Percentiles rank a stretch among this genome's conserved stretches.
phyloP scores from a whole-genome alignment of 2,888 invertebrate genomes.

The Lysandra coridon region DNA sequence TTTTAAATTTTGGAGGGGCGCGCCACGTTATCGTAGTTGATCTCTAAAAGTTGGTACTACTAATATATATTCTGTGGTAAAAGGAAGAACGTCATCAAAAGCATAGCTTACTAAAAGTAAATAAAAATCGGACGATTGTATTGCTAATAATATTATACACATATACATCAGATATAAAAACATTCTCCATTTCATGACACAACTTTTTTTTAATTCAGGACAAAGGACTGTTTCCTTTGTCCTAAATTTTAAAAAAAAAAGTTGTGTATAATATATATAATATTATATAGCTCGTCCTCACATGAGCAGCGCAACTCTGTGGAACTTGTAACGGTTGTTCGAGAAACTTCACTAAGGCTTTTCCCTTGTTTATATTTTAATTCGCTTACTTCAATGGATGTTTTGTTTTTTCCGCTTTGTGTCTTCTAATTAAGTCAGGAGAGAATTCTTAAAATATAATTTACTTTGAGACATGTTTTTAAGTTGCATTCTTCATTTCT shows the following conservation, averaged over 20 bases:
- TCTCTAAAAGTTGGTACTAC: too few species aligned
- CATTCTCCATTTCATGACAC: too few species aligned
- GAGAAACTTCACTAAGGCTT: not conserved
- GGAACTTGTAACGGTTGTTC: conserved; percentile 8
- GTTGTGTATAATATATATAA: too few species aligned
- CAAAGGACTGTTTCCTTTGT: not conserved
- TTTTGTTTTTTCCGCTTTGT: not conserved
- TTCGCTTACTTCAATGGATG: not conserved
- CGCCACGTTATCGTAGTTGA: too few species aligned
- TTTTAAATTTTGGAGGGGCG: too few species aligned
- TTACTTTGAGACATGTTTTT: not conserved
- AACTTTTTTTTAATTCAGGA: not conserved
- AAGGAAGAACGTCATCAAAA: too few species aligned
- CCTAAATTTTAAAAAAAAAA: too few species aligned
- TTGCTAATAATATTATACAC: not conserved
- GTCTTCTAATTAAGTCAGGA: not conserved
- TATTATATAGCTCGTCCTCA: not conserved
- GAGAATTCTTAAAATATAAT: not conserved
- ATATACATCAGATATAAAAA: too few species aligned
- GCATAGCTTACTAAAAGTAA: too few species aligned
- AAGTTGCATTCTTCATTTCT: not conserved
- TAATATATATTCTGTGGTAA: too few species aligned
- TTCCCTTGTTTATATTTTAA: not conserved
- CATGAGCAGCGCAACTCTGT: not conserved
- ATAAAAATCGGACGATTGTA: too few species aligned